A percentile compares a stretch with the other conserved stretches of the same genome.
phyloP scores from a whole-genome alignment of 2,113 vertebrate genomes.

The Ptyas mucosa region DNA sequence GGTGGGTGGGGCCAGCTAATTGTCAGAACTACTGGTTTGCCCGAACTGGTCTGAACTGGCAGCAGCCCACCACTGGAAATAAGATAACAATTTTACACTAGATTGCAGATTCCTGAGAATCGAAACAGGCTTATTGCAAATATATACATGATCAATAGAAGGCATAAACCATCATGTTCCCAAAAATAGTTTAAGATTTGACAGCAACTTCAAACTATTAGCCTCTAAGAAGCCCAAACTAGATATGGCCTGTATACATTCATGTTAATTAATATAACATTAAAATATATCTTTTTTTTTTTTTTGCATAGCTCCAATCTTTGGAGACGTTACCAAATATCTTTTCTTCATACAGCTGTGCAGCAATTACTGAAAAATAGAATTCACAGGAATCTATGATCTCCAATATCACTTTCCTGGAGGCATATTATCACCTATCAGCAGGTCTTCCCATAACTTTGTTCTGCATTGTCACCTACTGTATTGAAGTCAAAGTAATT shows the following conservation, averaged over 20 bases:
- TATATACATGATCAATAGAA: background rate
- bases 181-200: background rate
- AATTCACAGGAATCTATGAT: conserved; percentile 7
- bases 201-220: background rate
- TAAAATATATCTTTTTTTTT: background rate
- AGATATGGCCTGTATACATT: background rate
- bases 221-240: background rate
- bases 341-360: rapidly evolving
- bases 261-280: background rate
- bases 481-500: conserved; percentile 30
- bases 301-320: background rate
- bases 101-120: background rate
- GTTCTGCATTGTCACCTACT: conserved; percentile 26
- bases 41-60: too few species aligned
- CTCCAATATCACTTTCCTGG: conserved; percentile 28
- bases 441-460: conserved; percentile 8
- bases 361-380: conserved; percentile 31
- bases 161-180: background rate
- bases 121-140: background rate
- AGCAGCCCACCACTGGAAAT: background rate
- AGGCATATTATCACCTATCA: conserved; percentile 37
- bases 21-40: too few species aligned
- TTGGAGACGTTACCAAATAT: background rate
- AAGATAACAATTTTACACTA: background rate
- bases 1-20: too few species aligned